Evolutionary conservation across 2,797 vertebrate species (phyloP).

Genomic region (Eurystomus glaucurus): DNA sequence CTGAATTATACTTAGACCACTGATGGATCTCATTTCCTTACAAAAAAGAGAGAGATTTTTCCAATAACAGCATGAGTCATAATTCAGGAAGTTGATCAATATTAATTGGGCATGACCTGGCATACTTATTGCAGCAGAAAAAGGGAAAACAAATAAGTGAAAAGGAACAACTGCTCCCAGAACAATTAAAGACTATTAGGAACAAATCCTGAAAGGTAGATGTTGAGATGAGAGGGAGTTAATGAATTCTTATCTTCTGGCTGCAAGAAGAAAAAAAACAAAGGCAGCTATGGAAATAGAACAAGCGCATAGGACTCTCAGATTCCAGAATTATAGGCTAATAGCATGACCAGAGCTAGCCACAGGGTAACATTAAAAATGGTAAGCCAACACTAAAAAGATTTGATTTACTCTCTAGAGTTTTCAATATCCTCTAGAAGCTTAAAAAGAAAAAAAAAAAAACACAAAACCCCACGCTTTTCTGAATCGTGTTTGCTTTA

Average conservation of each 20-base stretch:
- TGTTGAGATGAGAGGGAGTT: background rate
- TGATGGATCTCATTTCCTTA: background rate
- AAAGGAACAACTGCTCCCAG: slow-evolving; percentile 14
- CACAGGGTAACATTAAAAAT: slow-evolving; percentile 21
- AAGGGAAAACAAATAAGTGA: slow-evolving; percentile 17
- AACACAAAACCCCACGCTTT: fast-evolving
- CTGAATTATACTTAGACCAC: background rate
- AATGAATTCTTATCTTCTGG: slow-evolving; percentile 41
- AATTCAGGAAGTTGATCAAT: background rate
- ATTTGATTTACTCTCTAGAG: slow-evolving; percentile 13
- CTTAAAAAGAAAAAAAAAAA: background rate
- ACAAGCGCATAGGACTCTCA: background rate
- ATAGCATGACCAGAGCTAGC: background rate
- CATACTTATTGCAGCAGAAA: background rate
- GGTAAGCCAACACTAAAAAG: background rate
- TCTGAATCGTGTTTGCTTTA: background rate
- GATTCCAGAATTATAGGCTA: slow-evolving; percentile 11
- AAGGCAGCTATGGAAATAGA: background rate
- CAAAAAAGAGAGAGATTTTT: background rate
- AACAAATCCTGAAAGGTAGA: slow-evolving; percentile 20
- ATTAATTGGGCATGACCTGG: background rate
- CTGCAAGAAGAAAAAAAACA: background rate
- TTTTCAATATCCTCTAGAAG: background rate
- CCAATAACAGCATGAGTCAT: background rate
- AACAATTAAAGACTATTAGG: slow-evolving; percentile 11